These are phyloP conservation scores for Agrilus planipennis DNA, from an alignment of 1,140 invertebrate species.

Conservation along the genomic window DNA sequence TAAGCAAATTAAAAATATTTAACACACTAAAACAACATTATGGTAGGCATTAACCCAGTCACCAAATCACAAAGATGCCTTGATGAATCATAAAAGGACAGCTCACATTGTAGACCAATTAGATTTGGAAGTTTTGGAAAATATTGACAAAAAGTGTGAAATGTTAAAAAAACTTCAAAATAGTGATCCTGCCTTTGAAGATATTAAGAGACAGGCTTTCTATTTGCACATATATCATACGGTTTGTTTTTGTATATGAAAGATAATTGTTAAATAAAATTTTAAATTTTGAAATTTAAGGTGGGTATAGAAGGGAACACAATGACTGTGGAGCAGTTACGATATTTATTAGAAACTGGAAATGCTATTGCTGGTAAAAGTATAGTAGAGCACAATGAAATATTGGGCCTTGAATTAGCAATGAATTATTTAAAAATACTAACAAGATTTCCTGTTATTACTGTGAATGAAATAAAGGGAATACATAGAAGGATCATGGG, in stretches of 20 bases:
- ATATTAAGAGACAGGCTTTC: conserved; percentile 88
- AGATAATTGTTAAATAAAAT: neutral
- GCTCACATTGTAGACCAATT: conserved; percentile 81
- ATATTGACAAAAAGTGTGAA: conserved; percentile 80
- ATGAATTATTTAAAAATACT: conserved; percentile 91
- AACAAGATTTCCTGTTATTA: conserved; percentile 55
- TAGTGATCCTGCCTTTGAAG: conserved; percentile 60
- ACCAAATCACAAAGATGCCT: conserved; percentile 69
- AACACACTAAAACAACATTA: neutral
- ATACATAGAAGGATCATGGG: conserved; percentile 89
- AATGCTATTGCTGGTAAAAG: conserved; percentile 89
- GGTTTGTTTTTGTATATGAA: conserved; percentile 28
- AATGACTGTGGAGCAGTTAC: conserved; percentile 85
- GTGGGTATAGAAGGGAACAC: conserved; percentile 95
- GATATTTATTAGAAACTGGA: conserved; percentile 85
- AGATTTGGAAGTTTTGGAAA: conserved; percentile 64
- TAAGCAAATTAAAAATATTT: neutral
- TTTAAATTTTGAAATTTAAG: conserved; percentile 10
- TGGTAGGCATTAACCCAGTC: conserved; percentile 60
- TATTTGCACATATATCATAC: conserved; percentile 96
- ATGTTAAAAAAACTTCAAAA: conserved; percentile 70
- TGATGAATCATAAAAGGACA: conserved; percentile 72
- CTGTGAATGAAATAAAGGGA: conserved; percentile 78
- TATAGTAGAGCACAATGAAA: conserved; percentile 94
- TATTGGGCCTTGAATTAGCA: conserved; percentile 85